phyloP scores from a whole-genome alignment of 2,797 vertebrate species.

The Menidia menidia region DNA sequence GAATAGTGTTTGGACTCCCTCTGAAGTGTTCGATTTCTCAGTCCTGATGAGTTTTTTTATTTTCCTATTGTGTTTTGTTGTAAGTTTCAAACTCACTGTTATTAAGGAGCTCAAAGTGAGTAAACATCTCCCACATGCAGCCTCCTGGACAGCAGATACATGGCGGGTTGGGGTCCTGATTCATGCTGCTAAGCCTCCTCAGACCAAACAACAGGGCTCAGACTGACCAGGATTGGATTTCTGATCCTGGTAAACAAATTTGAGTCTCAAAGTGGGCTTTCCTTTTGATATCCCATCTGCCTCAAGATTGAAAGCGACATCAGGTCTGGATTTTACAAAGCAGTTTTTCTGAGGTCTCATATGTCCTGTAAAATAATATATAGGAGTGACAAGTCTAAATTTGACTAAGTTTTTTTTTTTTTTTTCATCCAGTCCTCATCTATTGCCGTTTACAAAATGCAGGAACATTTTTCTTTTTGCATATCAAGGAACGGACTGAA shows the following conservation, averaged over 20 bases:
- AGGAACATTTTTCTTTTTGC: too few relatives aligned
- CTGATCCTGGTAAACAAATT: not conserved
- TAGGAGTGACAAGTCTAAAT: too few relatives aligned
- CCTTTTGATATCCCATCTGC: not conserved
- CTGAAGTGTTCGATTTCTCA: too few relatives aligned
- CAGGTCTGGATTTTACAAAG: too few relatives aligned
- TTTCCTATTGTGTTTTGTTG: not conserved
- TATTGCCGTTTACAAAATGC: too few relatives aligned
- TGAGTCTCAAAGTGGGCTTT: not conserved
- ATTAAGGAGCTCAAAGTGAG: not conserved
- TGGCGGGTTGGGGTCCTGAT: constrained; percentile 2
- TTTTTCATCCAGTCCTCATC: too few relatives aligned
- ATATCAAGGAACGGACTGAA: too few relatives aligned
- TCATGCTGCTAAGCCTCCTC: not conserved
- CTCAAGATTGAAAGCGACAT: not conserved
- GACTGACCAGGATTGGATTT: not conserved
- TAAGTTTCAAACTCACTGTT: not conserved
- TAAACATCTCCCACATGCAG: not conserved
- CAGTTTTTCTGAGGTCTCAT: too few relatives aligned
- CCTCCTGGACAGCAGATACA: not conserved
- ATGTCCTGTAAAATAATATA: too few relatives aligned
- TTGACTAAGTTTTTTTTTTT: too few relatives aligned
- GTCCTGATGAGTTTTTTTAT: too few relatives aligned
- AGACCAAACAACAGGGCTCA: not conserved
- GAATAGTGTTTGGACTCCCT: too few relatives aligned